Evolutionary conservation across 2,888 invertebrate genomes (phyloP).

Genomic region (Pseudococcus longispinus): DNA sequence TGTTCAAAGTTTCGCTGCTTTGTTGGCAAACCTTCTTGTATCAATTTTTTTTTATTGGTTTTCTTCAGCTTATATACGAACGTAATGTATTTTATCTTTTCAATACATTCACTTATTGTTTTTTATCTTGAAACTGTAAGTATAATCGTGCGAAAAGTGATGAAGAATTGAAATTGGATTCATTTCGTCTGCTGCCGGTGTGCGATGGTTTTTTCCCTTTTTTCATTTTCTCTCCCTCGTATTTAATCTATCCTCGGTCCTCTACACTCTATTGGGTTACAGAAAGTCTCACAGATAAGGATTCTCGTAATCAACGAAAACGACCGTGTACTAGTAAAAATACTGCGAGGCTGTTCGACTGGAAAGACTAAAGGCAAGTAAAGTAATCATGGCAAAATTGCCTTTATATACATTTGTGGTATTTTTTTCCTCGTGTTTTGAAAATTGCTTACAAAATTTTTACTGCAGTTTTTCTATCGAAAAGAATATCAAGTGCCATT

Average conservation of each 20-base stretch:
- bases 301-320: background rate
- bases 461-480: too few species aligned
- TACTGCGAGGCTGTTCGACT: background rate
- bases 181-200: background rate
- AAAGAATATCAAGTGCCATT: too few species aligned
- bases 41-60: conserved; percentile 37
- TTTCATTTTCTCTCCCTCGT: background rate
- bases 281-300: background rate
- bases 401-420: background rate
- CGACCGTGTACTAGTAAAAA: background rate
- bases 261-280: background rate
- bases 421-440: too few species aligned
- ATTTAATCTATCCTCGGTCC: background rate
- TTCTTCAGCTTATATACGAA: background rate
- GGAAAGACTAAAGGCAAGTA: background rate
- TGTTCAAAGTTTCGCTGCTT: conserved; percentile 22
- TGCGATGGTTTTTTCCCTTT: background rate
- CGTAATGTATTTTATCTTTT: background rate
- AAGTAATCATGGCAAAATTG: background rate
- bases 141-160: background rate
- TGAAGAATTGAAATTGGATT: conserved; percentile 11
- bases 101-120: background rate
- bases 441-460: too few species aligned
- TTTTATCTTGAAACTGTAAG: background rate
- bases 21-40: conserved; percentile 29